Evolutionary conservation across 2,888 invertebrate genomes (phyloP), one percentile per base, ranked within the genome.

Genomic region (Drosophila greeni): DNA sequence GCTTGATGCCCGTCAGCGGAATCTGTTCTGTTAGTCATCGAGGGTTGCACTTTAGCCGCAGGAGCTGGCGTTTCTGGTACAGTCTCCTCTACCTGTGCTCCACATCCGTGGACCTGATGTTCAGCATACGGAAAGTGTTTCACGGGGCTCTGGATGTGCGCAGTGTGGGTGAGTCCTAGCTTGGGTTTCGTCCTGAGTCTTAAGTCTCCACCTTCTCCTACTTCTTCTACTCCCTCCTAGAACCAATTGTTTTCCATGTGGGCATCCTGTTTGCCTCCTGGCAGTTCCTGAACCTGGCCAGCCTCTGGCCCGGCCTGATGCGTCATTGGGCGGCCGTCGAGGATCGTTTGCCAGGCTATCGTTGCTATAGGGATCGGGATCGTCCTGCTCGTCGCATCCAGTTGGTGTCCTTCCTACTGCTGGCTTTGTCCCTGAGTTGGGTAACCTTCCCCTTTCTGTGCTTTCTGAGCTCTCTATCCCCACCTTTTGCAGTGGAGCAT

Each of bases 271-370:
- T 82, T 52, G 85, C 83, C 1, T 73, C 85, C 18, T 61, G 78
- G 49, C 74, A 70, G 2, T 91, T 92, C 70, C 79, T 91, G 39
- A 87, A 80, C 1, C 58, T 88, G 72, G 87, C 88, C 2, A 61
- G 56, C 5, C 75, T 82, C 18, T 88, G 88, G 88, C 88, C 87
- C 0, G 24, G 57, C 4, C 49, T 88, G 14, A 88, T 88, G 88
- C 62, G 62, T 0, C 80, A 76, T 23, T 88, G 88, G 88, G 73
- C 78, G 20, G 67, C 64, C 3, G 85, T 88, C 56, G 88, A 88
- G 51, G 55, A 66, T 5, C 43, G 58, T 7, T 29, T 69, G 37
- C 66, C 66, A 4, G 31, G 20, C 1, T 59, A 68, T 31, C 4
- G 39, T 16, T 72, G 64, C 18, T 74, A 74, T 69, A 61, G 36